Evolutionary conservation across 37 sponge, comb jelly and placozoan species (phyloP), one percentile per base, ranked within the genome.

Genomic region (Cliona cf. orientalis): DNA sequence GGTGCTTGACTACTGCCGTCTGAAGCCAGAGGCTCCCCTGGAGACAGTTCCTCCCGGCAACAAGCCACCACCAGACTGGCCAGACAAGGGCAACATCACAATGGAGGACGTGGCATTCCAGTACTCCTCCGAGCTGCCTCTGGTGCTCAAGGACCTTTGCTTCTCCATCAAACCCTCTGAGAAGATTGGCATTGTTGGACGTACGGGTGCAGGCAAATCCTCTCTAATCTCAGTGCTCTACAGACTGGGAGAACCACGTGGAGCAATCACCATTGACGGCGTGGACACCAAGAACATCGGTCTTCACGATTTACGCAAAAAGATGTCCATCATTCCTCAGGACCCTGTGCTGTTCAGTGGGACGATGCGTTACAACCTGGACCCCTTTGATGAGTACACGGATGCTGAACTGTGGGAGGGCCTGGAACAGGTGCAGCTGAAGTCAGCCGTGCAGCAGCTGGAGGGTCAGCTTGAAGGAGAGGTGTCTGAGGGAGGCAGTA

Each of bases 141-240:
- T 83, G 3, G 90, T 90, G 5, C 80, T 93, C 31, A 89, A 93
- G 76, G 45, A 65, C 19, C 49, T 93, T 3, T 46, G 80, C 45
- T 82, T 76, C 66, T n/a, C 66, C 25, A 82, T 93, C 42, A 66
- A 79, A 69, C 71, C 87, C 5, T 46, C 82, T 43, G 94, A 93
- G 69, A 93, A 93, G 80, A 84, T 96, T 71, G 97, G 97, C 28
- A 91, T 96, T 71, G 92, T 97, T 1, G 97, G 97, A 35, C 74
- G 97, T 0, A 97, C 97, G 62, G 97, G 97, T 39, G 97, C 97
- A 71, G 97, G 97, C 43, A 97, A 97, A 61, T 94, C 95, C 22
- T 97, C 97, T 0, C 75, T 97, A 19, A 71, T 88, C 40, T 69
- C 91, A 44, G 87, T 94, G 1, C 83, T 97, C 37, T 97, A 87